These are phyloP conservation scores for Pteromalus puparum DNA, from an alignment of 1,140 invertebrate species.

Conservation along the genomic window DNA sequence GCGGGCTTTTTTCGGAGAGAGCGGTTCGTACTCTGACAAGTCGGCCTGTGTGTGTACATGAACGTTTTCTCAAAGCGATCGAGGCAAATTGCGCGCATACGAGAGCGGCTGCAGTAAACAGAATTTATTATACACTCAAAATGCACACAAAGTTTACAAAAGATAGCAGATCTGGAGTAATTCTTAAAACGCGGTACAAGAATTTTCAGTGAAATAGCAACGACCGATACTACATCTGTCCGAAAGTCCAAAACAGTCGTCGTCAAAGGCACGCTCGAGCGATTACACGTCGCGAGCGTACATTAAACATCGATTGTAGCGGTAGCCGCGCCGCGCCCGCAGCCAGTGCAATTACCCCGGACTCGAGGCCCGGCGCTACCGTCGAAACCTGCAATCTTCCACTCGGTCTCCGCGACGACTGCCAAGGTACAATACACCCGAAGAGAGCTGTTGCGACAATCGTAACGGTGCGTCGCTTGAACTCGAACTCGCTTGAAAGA, in stretches of 20 bases:
- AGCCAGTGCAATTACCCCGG: not conserved
- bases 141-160: no score
- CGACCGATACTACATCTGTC: not conserved
- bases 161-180: not conserved
- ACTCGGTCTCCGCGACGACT: not conserved
- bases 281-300: not conserved
- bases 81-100: no score
- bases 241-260: not conserved
- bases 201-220: not conserved
- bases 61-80: not conserved
- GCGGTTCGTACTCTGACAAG: not conserved
- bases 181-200: not conserved
- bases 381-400: not conserved
- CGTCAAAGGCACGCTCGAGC: not conserved
- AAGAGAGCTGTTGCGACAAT: not conserved
- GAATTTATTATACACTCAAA: no score
- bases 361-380: not conserved
- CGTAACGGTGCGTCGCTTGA: not conserved
- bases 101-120: no score
- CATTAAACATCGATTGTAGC: conserved; percentile 4
- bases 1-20: no score
- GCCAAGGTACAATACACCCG: not conserved
- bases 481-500: not conserved
- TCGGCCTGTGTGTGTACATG: not conserved
- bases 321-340: not conserved